Base-by-base conservation (phyloP, 2,113 vertebrate genomes). In the Pangasianodon gigas region DNA sequence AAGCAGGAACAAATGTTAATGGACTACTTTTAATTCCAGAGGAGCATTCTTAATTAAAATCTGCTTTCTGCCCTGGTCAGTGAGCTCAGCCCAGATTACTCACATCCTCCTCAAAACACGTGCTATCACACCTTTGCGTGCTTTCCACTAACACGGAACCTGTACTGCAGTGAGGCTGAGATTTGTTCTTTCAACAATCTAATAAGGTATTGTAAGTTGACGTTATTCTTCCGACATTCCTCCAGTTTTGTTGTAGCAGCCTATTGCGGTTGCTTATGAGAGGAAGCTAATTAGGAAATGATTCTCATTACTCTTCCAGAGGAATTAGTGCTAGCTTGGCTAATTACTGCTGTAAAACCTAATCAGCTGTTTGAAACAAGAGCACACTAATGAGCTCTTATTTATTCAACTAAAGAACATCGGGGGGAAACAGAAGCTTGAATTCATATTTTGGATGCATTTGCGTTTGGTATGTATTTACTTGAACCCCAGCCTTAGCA, bases 281-380 rank as follows among this genome's bases (percentile, higher is more conserved):
- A 97, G 95, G 96, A 97, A 97, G 96, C 97, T 99, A 99, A 99
- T 99, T 98, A 98, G 96, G 96, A 97, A 96, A 97, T 96, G 96
- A 97, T 96, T 97, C 96, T 98, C 98, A 98, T 98, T 99, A 98
- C 97, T 99, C 97, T 97, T 98, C 97, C 95, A 97, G 97, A 98
- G 97, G 97, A 98, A 98, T 98, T 97, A 97, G 97, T 96, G 97
- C 97, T 97, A 96, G 97, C 97, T 97, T 97, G 96, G 97, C 97
- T 99, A 99, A 99, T 99, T 99, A 98, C 97, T 97, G 96, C 97
- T 97, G 97, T 98, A 98, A 98, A 99, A 98, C 98, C 97, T 98
- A 99, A 99, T 99, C 98, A 99, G 98, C 97, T 98, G 94, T 94
- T 97, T 97, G 96, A 99, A 98, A 98, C 97, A 97, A 97, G 97